Base-by-base conservation (phyloP, 2,888 invertebrate species). In the Neria commutata region DNA sequence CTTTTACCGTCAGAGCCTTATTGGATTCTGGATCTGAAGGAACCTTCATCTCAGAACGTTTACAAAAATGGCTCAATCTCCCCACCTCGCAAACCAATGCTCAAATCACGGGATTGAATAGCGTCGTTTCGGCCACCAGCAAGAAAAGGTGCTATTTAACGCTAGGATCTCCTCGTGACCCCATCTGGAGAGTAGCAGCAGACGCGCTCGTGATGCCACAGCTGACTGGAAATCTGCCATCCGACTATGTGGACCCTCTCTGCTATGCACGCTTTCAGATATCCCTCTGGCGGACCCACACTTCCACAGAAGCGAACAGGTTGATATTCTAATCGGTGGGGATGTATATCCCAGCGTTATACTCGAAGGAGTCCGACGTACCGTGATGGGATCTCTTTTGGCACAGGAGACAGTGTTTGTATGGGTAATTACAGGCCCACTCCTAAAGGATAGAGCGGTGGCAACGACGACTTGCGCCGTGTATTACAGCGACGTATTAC, bases 351-450 rank as follows among this genome's bases (percentile, higher is more conserved):
- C 21, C 4, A 17, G 5, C 2, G 14, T 42, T 2, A 19, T 42
- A 6, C 42, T 42, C 3, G 42, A 42, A 19, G 42, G 19, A 2
- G 5, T 42, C 5, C 17, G 21, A 19, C 4, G 42, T 11, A 14
- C 4, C 14, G 14, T 42, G 17, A 11, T 17, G 5, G 42, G 42
- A 21, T 19, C 42, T 19, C 4, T 37, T 14, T 14, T 37, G 4
- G 37, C 42, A 2, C 53, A 53, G 26, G 26, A 53, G 16, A 42
- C 45, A 16, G 16, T 53, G 2, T 21, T 51, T 16, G 51, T 23
- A 16, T 51, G 51, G 51, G 17, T 37, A 3, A 10, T 51, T 2
- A 51, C 51, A 2, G 37, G 51, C 3, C 37, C 37, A 14, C 23
- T 50, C 17, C 25, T 11, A n/a, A n/a, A n/a, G n/a, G n/a, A n/a